These are phyloP conservation scores for Gadus chalcogrammus DNA, from an alignment of 2,113 vertebrate species.

Conservation along the genomic window DNA sequence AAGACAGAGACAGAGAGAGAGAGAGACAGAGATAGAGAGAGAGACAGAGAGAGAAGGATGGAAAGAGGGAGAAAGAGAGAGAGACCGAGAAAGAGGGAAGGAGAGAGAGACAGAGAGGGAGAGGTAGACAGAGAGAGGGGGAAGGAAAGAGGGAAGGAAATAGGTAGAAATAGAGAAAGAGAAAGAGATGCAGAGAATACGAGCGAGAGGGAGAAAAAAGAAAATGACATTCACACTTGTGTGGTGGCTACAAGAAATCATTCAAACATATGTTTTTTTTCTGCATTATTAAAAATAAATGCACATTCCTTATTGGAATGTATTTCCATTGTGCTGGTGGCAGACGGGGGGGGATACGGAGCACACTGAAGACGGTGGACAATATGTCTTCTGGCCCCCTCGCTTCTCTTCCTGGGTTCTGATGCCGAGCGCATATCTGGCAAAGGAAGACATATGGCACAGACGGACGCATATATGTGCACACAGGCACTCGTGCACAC, in stretches of 20 bases:
- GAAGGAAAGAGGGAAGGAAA: too few relatives aligned
- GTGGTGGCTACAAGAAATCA: constrained; percentile 9
- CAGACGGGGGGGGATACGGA: too few relatives aligned
- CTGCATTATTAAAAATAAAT: constrained; percentile 29
- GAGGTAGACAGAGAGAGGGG: constrained; percentile 20
- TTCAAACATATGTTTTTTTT: constrained; percentile 22
- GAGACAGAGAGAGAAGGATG: too few relatives aligned
- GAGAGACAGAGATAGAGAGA: too few relatives aligned
- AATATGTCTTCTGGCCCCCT: constrained; percentile 28
- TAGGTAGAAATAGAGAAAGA: too few relatives aligned
- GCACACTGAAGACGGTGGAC: constrained; percentile 8
- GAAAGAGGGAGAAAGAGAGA: not conserved
- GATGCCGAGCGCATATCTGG: constrained; percentile 74
- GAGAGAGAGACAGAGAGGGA: too few relatives aligned
- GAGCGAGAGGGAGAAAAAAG: constrained; percentile 28
- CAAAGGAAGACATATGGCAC: constrained; percentile 51
- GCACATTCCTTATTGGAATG: constrained; percentile 42
- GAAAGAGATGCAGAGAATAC: too few relatives aligned
- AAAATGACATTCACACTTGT: constrained; percentile 58
- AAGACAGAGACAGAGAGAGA: too few relatives aligned
- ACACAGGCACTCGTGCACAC: too few relatives aligned
- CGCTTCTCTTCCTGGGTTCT: constrained; percentile 24
- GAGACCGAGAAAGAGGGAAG: not conserved
- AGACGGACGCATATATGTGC: constrained; percentile 1
- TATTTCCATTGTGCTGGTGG: constrained; percentile 15